Conservation (phyloP, 2,888 invertebrate species). For the Lycaena phlaeas region DNA sequence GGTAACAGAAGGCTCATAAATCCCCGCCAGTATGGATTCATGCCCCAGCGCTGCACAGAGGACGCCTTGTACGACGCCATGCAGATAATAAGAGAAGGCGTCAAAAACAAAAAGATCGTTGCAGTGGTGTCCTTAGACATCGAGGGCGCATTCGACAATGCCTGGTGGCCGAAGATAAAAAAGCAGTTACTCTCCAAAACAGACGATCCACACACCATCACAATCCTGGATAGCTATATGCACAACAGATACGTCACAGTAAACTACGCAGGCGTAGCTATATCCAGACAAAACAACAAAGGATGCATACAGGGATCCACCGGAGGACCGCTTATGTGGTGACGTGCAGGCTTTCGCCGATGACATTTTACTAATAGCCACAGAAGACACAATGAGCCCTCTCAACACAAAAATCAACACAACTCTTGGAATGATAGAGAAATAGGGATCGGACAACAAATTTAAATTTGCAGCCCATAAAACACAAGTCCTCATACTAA, state of each 20-base stretch:
- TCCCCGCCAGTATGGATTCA: not conserved
- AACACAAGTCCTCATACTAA: conserved; percentile 10
- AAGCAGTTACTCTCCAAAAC: not conserved
- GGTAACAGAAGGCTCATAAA: not conserved
- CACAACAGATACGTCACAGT: not conserved
- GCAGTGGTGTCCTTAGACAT: conserved; percentile 11
- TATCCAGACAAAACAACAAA: not conserved
- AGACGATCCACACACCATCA: not conserved
- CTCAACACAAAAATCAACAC: not conserved
- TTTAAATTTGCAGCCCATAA: conserved; percentile 9
- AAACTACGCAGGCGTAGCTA: not conserved
- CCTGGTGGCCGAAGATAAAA: not conserved
- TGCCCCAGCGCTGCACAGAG: not conserved
- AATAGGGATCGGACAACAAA: not conserved
- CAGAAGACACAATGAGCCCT: not conserved
- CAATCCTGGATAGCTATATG: not conserved
- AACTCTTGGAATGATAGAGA: not conserved
- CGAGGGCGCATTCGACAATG: conserved; percentile 8
- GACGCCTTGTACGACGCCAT: not conserved
- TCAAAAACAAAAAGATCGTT: conserved; percentile 5
- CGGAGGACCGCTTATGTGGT: not conserved
- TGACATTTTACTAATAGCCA: not conserved
- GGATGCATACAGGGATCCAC: not conserved
- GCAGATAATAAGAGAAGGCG: not conserved
- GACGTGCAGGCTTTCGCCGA: not conserved